Evolutionary conservation across 1,140 invertebrate genomes (phyloP).

Genomic region (Battus philenor): DNA sequence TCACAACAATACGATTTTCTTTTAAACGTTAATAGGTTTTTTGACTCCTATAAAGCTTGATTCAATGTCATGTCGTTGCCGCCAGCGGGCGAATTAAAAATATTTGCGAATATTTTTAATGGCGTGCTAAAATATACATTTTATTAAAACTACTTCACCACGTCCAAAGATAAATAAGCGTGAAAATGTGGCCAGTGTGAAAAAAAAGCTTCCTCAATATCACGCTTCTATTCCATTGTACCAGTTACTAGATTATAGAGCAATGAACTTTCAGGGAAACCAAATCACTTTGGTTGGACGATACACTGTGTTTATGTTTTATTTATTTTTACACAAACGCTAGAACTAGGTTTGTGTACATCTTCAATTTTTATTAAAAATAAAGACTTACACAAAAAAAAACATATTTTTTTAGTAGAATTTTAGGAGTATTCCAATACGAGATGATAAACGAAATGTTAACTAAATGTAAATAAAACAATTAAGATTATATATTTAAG

Average conservation of each 20-base stretch:
- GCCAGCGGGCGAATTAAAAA: conserved; percentile 6
- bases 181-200: conserved; percentile 5
- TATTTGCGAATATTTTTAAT: conserved; percentile 15
- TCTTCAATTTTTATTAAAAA: too few species aligned
- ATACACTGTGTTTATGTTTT: too few species aligned
- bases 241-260: conserved; percentile 6
- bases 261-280: conserved; percentile 14
- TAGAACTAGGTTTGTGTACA: too few species aligned
- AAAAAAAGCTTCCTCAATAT: too few species aligned
- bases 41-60: conserved; percentile 45
- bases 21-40: conserved; percentile 54
- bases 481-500: too few species aligned
- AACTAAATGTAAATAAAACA: too few species aligned
- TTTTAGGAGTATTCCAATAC: too few species aligned
- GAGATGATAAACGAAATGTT: too few species aligned
- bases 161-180: conserved; percentile 7
- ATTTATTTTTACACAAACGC: too few species aligned
- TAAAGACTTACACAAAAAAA: too few species aligned
- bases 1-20: conserved; percentile 21
- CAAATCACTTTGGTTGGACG: too few species aligned
- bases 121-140: conserved; percentile 13
- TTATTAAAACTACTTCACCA: conserved; percentile 9
- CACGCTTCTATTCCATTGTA: not conserved
- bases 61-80: conserved; percentile 31
- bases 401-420: too few species aligned